These are phyloP conservation scores for Mustela nigripes DNA, from an alignment of 2,113 vertebrate species.

Conservation along the genomic window DNA sequence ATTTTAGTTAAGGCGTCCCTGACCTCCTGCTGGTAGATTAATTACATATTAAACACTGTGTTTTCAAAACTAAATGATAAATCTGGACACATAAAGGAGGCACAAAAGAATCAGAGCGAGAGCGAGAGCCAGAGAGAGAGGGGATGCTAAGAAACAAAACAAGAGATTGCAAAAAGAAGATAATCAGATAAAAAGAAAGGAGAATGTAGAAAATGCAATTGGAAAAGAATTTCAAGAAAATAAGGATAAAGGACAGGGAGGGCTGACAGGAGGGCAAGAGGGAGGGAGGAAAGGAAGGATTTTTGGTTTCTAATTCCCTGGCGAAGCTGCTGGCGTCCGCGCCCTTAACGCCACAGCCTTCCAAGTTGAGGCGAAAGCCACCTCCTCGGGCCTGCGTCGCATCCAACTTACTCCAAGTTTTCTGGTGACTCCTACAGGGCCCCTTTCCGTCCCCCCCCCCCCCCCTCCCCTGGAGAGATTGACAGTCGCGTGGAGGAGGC, in stretches of 20 bases:
- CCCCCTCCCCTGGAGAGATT: conserved; percentile 12
- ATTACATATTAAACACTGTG: conserved; percentile 76
- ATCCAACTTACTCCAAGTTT: conserved; percentile 81
- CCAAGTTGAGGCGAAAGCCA: conserved; percentile 75
- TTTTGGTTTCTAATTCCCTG: conserved; percentile 54
- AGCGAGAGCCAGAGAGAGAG: neutral
- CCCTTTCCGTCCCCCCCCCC: neutral
- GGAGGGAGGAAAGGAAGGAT: conserved; percentile 33
- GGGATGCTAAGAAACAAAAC: conserved; percentile 62
- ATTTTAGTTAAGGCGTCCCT: conserved; percentile 75
- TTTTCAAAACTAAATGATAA: conserved; percentile 80
- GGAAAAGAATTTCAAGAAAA: conserved; percentile 77
- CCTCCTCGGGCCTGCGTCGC: conserved; percentile 78
- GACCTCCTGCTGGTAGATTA: conserved; percentile 80
- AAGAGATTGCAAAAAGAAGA: conserved; percentile 71
- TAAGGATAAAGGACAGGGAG: conserved; percentile 71
- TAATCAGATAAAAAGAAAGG: conserved; percentile 44
- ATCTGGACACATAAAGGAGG: conserved; percentile 67
- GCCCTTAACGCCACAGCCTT: conserved; percentile 56
- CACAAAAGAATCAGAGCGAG: conserved; percentile 51
- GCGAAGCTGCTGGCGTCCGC: conserved; percentile 66
- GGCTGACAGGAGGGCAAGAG: conserved; percentile 53
- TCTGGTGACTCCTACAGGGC: conserved; percentile 75
- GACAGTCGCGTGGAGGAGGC: conserved; percentile 74
- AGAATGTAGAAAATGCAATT: conserved; percentile 63